phyloP scores from a whole-genome alignment of 2,113 vertebrate genomes.

The Lampris incognitus region DNA sequence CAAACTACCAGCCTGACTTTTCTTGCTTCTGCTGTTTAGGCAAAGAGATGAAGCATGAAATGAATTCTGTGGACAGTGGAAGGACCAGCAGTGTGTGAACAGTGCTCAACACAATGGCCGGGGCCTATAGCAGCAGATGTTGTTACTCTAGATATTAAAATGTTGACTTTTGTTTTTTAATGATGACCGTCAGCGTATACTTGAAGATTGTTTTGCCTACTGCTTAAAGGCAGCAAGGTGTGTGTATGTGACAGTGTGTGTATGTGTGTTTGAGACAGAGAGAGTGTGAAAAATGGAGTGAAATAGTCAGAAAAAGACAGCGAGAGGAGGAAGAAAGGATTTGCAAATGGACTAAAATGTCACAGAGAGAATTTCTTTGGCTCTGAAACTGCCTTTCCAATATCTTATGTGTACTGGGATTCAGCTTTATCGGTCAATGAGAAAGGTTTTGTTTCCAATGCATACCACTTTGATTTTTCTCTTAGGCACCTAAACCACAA shows the following conservation, averaged over 20 bases:
- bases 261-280: neutral
- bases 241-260: neutral
- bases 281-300: neutral
- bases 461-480: neutral
- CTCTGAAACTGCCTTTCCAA: neutral
- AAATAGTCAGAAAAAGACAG: neutral
- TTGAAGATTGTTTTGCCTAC: conserved; percentile 9
- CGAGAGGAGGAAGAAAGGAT: neutral
- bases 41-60: conserved; percentile 72
- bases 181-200: conserved; percentile 41
- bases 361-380: neutral
- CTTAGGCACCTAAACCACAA: neutral
- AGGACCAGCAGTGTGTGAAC: conserved; percentile 52
- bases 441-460: neutral
- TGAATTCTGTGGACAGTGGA: conserved; percentile 59
- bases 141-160: conserved; percentile 55
- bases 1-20: conserved; percentile 58
- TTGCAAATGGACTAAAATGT: neutral
- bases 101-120: conserved; percentile 57
- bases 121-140: conserved; percentile 45
- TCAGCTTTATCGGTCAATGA: neutral
- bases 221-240: neutral
- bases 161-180: conserved; percentile 56
- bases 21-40: conserved; percentile 59
- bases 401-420: neutral